Evolutionary conservation across 2,113 vertebrate species (phyloP), one percentile per base, ranked within the genome.

Genomic region (Channa argus): DNA sequence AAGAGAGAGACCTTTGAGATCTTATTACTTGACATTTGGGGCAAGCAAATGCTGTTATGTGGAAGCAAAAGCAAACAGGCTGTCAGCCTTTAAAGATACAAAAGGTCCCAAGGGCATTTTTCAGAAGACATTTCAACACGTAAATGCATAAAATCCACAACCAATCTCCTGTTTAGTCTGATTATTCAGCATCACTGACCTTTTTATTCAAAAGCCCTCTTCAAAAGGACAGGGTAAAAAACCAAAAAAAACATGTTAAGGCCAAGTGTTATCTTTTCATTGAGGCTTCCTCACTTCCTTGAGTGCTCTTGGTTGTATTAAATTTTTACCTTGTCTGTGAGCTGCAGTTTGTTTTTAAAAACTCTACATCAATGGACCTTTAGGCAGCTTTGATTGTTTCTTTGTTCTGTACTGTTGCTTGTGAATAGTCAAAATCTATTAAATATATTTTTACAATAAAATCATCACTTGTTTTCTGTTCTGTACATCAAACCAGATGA

Each of bases 71-170:
- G 15, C 12, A 52, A 72, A 73, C 9, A 52, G 49, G 43, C 53
- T 56, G 51, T 51, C 63, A 24, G 41, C 45, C 13, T 45, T 62
- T 12, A 44, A 68, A 62, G 37, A 61, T 36, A 50, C 47, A 53
- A 68, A 52, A 51, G 33, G 49, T 73, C 24, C 24, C 33, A 15
- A 41, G 45, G 72, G 38, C 43, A 12, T 85, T 71, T 67, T 54
- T 41, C n/a, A 4, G 5, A 47, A 63, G 49, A 69, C 12, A 33
- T 47, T 45, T 67, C 2, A 45, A 4, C 37, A 60, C 39, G 6
- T 7, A 63, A 66, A 60, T 76, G 44, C 64, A 60, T 71, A 8
- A 53, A 64, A 74, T 38, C 12, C 14, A 5, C 70, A 72, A 59
- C 6, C 59, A 51, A 24, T 69, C 51, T 68, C 4, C 24, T 34